Percentiles rank a stretch among this genome's conserved stretches.
Evolutionary conservation across 2,797 vertebrate species (phyloP).

Genomic region (Cynodonichthys magdalenae): DNA sequence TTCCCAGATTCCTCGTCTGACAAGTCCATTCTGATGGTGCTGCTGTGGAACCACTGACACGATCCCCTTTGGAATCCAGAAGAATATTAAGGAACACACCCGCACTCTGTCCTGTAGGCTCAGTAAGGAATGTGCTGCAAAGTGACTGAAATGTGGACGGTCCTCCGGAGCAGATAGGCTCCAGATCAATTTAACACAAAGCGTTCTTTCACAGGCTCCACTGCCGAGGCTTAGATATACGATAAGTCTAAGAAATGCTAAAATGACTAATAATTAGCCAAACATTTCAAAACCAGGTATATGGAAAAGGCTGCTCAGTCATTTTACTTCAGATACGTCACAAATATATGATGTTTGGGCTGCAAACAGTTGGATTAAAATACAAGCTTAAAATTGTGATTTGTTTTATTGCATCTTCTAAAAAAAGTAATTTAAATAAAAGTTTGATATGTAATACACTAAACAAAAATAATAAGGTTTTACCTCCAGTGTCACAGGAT

Average conservation of each 20-base stretch:
- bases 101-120: conserved; percentile 38
- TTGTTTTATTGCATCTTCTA: not conserved
- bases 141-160: conserved; percentile 59
- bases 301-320: not conserved
- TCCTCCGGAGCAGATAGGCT: conserved; percentile 46
- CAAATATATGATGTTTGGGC: conserved; percentile 1
- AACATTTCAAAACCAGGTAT: not conserved
- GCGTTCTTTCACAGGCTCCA: conserved; percentile 40
- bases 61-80: conserved; percentile 56
- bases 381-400: not conserved
- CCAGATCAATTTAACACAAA: conserved; percentile 58
- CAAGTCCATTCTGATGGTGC: conserved; percentile 76
- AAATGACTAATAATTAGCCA: not conserved
- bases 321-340: not conserved
- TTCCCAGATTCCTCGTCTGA: conserved; percentile 77
- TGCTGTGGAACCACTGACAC: conserved; percentile 71
- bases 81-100: conserved; percentile 27
- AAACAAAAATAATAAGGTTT: conserved; percentile 19
- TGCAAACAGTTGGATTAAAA: not conserved
- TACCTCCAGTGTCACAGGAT: conserved; percentile 81
- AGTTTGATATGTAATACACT: not conserved
- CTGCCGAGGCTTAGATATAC: conserved; percentile 25
- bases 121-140: conserved; percentile 69
- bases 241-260: conserved; percentile 12
- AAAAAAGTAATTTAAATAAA: not conserved